A percentile compares a stretch with the other conserved stretches of the same genome.
phyloP scores from a whole-genome alignment of 2,113 vertebrate genomes.

The Hystrix brachyura region DNA sequence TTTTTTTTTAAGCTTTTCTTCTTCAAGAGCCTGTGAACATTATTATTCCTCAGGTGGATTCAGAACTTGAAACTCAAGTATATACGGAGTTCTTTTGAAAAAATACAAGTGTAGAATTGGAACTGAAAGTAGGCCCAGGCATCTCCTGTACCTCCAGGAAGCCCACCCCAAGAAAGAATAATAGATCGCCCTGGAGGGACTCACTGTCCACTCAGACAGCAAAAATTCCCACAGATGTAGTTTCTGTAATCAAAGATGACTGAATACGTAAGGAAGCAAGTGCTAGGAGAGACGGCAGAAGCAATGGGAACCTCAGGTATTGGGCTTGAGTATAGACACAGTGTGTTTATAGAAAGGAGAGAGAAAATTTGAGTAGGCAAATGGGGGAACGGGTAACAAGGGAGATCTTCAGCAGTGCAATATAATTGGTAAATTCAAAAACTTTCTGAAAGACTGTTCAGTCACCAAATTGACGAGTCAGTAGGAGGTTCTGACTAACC shows the following conservation, averaged over 20 bases:
- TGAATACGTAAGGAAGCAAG: background rate
- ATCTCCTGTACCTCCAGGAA: background rate
- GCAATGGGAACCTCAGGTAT: background rate
- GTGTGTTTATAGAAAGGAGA: background rate
- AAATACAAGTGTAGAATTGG: background rate
- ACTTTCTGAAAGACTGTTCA: background rate
- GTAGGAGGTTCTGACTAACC: background rate
- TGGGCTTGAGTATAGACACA: background rate
- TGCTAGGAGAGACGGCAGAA: background rate
- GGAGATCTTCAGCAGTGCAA: background rate
- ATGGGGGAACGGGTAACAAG: background rate
- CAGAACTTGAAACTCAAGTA: background rate
- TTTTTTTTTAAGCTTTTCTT: background rate
- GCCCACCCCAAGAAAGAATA: background rate
- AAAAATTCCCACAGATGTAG: background rate
- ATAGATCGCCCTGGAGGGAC: background rate
- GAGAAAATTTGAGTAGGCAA: background rate
- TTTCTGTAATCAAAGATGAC: background rate
- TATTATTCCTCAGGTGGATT: background rate
- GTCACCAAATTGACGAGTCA: background rate
- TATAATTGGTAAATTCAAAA: background rate
- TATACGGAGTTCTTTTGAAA: background rate
- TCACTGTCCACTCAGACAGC: background rate
- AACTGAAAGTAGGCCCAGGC: background rate
- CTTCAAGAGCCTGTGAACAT: background rate